These are phyloP conservation scores for Sapajus apella DNA, from an alignment of 2,113 vertebrate species.

Conservation along the genomic window DNA sequence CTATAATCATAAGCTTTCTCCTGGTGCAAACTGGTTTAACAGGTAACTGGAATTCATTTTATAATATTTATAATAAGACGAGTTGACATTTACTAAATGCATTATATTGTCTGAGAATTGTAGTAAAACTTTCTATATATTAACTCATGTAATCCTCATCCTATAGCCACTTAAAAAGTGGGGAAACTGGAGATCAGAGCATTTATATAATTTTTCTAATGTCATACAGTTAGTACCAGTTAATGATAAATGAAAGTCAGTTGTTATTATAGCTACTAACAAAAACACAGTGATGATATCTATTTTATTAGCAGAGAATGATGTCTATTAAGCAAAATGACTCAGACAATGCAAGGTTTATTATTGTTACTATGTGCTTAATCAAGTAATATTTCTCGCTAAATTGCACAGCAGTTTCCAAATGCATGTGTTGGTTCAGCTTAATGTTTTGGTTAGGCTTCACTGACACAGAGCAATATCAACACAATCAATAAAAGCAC, in stretches of 20 bases:
- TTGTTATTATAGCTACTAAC: background rate
- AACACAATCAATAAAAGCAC: background rate
- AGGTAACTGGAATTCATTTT: background rate
- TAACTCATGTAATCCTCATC: background rate
- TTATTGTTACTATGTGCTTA: background rate
- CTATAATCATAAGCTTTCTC: background rate
- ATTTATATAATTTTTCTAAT: background rate
- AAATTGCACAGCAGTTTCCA: background rate
- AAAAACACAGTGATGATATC: background rate
- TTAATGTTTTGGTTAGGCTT: conserved; percentile 24
- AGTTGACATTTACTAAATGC: background rate
- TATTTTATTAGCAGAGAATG: background rate
- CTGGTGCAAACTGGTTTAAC: background rate
- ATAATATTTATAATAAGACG: background rate
- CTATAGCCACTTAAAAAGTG: background rate
- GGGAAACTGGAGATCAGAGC: background rate
- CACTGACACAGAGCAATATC: background rate
- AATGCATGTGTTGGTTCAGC: background rate
- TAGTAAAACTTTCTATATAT: background rate
- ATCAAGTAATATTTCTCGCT: background rate
- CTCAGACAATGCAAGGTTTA: background rate
- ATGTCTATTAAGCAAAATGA: background rate
- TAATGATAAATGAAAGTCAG: background rate
- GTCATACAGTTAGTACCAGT: background rate
- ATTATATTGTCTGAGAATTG: background rate